Conservation (phyloP, 2,888 invertebrate species). For the Hirtodrosophila alboralis region DNA sequence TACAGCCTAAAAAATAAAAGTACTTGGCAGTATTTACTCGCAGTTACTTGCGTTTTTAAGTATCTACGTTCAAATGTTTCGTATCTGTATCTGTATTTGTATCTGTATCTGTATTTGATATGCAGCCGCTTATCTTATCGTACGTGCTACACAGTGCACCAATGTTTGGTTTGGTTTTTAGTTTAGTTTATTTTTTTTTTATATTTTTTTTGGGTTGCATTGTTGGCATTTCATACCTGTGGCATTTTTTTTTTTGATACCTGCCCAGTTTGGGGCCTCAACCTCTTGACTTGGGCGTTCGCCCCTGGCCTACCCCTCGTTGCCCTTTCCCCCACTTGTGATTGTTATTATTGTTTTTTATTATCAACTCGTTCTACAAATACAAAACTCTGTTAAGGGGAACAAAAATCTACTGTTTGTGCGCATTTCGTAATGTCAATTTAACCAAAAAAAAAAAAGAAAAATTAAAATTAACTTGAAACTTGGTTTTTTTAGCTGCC, state of each 20-base stretch:
- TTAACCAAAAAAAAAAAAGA: conserved; percentile 25
- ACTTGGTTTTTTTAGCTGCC: conserved; percentile 10
- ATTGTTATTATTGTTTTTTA: conserved; percentile 42
- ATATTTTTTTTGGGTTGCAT: conserved; percentile 60
- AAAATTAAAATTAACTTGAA: conserved; percentile 15
- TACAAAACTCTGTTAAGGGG: conserved; percentile 24
- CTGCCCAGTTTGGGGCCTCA: conserved; percentile 63
- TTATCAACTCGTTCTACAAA: conserved; percentile 62
- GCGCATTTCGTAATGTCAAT: conserved; percentile 60
- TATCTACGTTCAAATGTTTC: too few species aligned
- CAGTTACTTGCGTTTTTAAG: conserved; percentile 1
- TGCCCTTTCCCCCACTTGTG: too few species aligned
- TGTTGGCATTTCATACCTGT: conserved; percentile 55
- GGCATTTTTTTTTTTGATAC: too few species aligned
- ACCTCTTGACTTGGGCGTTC: conserved; percentile 70
- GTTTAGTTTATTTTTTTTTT: conserved; percentile 27
- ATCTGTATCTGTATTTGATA: conserved; percentile 47
- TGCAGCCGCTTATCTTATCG: conserved; percentile 67
- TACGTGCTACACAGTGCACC: conserved; percentile 65
- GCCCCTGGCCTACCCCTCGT: conserved; percentile 19
- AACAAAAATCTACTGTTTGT: conserved; percentile 34
- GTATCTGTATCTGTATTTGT: conserved; percentile 27
- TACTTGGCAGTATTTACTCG: conserved; percentile 33
- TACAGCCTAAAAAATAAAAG: conserved; percentile 17
- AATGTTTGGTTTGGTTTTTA: conserved; percentile 44